Percentiles rank a stretch among this genome's conserved stretches.
phyloP scores from a whole-genome alignment of 2,113 vertebrate genomes.

The Colius striatus region DNA sequence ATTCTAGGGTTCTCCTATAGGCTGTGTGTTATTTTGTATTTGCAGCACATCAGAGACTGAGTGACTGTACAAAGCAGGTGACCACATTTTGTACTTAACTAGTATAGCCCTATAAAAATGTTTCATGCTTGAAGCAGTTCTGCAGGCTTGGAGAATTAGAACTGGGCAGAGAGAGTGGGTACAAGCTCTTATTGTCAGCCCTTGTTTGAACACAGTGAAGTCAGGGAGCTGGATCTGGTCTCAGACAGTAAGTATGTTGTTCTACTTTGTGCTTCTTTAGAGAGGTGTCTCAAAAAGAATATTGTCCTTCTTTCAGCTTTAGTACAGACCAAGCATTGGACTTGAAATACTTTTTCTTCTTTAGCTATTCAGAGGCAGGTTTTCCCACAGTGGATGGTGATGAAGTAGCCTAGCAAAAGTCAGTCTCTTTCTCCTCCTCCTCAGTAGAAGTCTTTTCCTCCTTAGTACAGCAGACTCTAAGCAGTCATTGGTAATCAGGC shows the following conservation, averaged over 20 bases:
- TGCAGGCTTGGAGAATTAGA: neutral
- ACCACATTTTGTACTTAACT: neutral
- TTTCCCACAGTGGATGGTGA: neutral
- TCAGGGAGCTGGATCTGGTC: neutral
- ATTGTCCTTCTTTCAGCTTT: neutral
- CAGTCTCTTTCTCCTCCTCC: neutral
- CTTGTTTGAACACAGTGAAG: neutral
- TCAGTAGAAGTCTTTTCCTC: neutral
- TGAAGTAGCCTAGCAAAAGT: neutral
- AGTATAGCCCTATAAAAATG: neutral
- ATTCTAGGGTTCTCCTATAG: neutral
- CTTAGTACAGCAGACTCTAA: neutral
- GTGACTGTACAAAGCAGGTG: neutral
- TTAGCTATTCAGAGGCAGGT: neutral
- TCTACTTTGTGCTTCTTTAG: neutral
- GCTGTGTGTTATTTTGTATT: neutral
- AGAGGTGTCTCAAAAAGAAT: neutral
- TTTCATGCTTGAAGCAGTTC: neutral
- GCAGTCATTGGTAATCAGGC: neutral
- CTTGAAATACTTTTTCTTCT: neutral
- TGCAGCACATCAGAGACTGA: neutral
- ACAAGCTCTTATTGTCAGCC: neutral
- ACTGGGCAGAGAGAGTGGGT: neutral
- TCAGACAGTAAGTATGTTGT: neutral
- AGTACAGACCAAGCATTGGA: neutral